phyloP scores from a whole-genome alignment of 1,140 invertebrate genomes.

The Drosophila jambulina region DNA sequence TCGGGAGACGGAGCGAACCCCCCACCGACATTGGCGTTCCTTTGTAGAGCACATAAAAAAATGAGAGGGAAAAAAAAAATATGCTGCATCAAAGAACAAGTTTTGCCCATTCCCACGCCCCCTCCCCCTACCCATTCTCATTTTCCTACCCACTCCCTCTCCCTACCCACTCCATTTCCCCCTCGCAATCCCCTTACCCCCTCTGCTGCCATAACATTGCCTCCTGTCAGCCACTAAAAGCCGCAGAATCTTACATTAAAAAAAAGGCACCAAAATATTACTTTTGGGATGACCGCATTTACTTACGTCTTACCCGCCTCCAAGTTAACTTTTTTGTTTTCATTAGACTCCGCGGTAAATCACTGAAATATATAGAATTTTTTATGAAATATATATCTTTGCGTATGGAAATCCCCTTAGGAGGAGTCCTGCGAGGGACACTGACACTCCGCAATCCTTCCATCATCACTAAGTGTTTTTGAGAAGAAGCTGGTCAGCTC shows the following conservation, averaged over 20 bases:
- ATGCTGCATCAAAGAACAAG: constrained; percentile 76
- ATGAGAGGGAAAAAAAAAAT: constrained; percentile 15
- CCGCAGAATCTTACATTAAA: constrained; percentile 66
- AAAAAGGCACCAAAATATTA: constrained; percentile 59
- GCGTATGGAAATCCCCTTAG: too few species aligned
- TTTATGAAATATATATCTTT: not conserved
- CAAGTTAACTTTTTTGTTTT: constrained; percentile 47
- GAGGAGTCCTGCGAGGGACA: not conserved
- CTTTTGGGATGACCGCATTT: constrained; percentile 49
- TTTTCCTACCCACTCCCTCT: not conserved
- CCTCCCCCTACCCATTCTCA: constrained; percentile 2
- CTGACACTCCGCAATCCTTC: constrained; percentile 12
- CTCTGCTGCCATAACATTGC: not conserved
- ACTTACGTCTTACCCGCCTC: constrained; percentile 35
- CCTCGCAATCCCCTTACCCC: not conserved
- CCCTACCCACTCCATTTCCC: constrained; percentile 1
- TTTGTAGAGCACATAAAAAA: constrained; percentile 31
- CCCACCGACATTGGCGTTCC: constrained; percentile 12
- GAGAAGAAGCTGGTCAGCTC: not conserved
- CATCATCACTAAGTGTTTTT: constrained; percentile 17
- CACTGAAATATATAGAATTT: constrained; percentile 18
- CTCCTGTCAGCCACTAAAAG: constrained; percentile 58
- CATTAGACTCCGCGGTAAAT: constrained; percentile 62
- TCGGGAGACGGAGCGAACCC: too few species aligned
- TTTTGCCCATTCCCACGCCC: constrained; percentile 52